phyloP scores from a whole-genome alignment of 1,140 invertebrate genomes.

The Rhopalosiphum maidis region DNA sequence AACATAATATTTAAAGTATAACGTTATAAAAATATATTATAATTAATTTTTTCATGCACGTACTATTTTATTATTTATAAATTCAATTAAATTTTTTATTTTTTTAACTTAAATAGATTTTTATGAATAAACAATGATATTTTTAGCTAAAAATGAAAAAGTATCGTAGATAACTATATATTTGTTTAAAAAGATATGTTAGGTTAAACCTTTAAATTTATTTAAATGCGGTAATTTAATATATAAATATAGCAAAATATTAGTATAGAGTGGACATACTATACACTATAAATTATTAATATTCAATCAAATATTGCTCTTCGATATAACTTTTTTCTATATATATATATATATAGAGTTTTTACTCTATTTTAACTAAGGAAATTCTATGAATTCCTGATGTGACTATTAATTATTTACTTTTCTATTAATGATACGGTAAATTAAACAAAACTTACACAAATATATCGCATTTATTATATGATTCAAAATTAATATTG shows the following conservation, averaged over 20 bases:
- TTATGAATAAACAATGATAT: neutral
- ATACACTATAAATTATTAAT: neutral
- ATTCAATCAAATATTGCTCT: constrained; percentile 7
- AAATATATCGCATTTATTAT: too few species aligned
- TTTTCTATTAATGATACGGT: too few species aligned
- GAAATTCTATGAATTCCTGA: too few species aligned
- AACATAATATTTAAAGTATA: too few species aligned
- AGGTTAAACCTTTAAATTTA: neutral
- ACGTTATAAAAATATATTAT: too few species aligned
- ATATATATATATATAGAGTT: neutral
- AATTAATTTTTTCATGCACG: neutral
- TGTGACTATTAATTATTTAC: too few species aligned
- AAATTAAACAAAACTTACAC: too few species aligned
- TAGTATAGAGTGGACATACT: neutral
- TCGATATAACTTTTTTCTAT: neutral
- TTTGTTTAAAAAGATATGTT: neutral
- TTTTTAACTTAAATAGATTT: neutral
- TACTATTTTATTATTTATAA: neutral
- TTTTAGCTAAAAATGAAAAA: neutral
- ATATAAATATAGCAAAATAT: neutral
- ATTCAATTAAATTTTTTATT: neutral
- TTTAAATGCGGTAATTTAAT: neutral
- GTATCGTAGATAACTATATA: neutral
- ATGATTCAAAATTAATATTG: too few species aligned
- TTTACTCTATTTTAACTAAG: too few species aligned